A percentile compares a stretch with the other conserved stretches of the same genome.
phyloP scores from a whole-genome alignment of 2,113 vertebrate species.

The rat (Rattus norvegicus) region GRCr8 NC_086019.1:234357001-234357500 shows the following conservation, averaged over 20 bases:
- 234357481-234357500: neutral
- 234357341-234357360: neutral
- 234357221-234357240: neutral
- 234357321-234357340: neutral
- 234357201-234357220: neutral
- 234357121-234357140: neutral
- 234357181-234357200: neutral
- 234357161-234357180: neutral
- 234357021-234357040: neutral
- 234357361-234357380: neutral
- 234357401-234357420: neutral
- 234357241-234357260: neutral
- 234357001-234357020: neutral
- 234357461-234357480: neutral
- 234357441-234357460: neutral
- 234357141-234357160: neutral
- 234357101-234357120: neutral
- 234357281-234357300: neutral
- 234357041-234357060: neutral
- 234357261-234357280: neutral
- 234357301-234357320: neutral
- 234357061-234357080: neutral
- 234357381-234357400: neutral
- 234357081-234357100: no score
- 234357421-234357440: neutral